Percentiles rank a stretch among this genome's conserved stretches.
phyloP scores from a whole-genome alignment of 1,140 invertebrate species.

The Colletes gigas region DNA sequence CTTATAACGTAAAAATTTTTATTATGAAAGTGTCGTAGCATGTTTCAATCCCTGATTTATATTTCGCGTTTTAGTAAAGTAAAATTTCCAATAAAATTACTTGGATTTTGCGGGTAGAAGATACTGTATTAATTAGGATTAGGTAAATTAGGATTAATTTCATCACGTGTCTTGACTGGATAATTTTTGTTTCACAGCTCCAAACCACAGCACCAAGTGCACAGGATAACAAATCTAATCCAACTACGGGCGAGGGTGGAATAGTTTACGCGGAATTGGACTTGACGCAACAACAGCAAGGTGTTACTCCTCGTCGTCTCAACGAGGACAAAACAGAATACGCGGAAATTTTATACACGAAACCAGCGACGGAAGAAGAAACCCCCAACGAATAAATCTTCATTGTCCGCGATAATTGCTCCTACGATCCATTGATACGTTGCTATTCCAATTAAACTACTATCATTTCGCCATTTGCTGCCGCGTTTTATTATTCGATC shows the following conservation, averaged over 20 bases:
- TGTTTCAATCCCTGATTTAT: too few relatives aligned
- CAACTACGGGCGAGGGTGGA: constrained; percentile 71
- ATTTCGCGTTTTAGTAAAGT: too few relatives aligned
- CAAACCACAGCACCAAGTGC: constrained; percentile 34
- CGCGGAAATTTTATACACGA: constrained; percentile 81
- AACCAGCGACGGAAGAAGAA: constrained; percentile 68
- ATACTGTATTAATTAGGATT: too few relatives aligned
- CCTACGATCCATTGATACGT: not conserved
- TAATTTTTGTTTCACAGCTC: constrained; percentile 31
- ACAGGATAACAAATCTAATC: constrained; percentile 52
- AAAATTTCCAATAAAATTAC: too few relatives aligned
- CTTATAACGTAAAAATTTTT: too few relatives aligned
- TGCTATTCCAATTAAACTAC: constrained; percentile 24
- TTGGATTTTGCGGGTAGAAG: too few relatives aligned
- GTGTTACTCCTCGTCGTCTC: constrained; percentile 67
- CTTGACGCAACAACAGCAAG: constrained; percentile 74
- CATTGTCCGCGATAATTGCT: not conserved
- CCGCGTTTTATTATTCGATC: not conserved
- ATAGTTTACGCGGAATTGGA: constrained; percentile 83
- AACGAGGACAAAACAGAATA: constrained; percentile 82
- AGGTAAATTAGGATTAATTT: too few relatives aligned
- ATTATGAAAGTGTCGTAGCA: too few relatives aligned
- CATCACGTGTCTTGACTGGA: not conserved
- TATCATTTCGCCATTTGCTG: not conserved
- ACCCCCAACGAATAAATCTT: constrained; percentile 65